A percentile compares a stretch with the other conserved stretches of the same genome.
These are phyloP conservation scores for Sparus aurata DNA, from an alignment of 2,797 vertebrate genomes.

Conservation along the genomic window DNA sequence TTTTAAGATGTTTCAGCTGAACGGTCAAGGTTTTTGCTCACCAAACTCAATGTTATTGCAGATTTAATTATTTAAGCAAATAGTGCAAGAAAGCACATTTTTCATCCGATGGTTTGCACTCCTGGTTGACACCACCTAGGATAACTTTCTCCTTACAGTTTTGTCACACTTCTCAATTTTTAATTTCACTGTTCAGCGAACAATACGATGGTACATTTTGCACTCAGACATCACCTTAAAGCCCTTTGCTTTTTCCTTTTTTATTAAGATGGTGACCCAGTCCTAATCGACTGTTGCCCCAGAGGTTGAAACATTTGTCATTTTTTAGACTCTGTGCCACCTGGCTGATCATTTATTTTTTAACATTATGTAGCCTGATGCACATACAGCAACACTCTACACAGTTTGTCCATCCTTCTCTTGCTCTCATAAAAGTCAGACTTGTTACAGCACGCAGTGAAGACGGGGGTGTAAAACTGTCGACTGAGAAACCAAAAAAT, in stretches of 20 bases:
- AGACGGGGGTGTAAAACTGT: slow-evolving; percentile 1
- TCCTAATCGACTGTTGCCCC: slow-evolving; percentile 25
- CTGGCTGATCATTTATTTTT: neutral
- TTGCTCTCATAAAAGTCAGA: slow-evolving; percentile 3
- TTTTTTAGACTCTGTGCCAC: slow-evolving; percentile 9
- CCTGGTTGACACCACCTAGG: slow-evolving; percentile 43
- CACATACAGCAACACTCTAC: neutral
- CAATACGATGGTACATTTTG: slow-evolving; percentile 57
- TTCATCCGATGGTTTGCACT: slow-evolving; percentile 54
- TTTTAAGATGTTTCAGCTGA: slow-evolving; percentile 27
- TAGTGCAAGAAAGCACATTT: slow-evolving; percentile 53
- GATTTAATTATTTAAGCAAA: slow-evolving; percentile 67
- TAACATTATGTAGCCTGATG: neutral
- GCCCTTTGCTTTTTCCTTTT: slow-evolving; percentile 11
- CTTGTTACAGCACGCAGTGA: neutral
- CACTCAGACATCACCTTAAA: slow-evolving; percentile 20
- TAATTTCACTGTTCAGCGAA: slow-evolving; percentile 81
- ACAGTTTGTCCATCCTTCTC: neutral
- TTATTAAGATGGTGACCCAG: slow-evolving; percentile 37
- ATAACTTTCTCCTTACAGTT: slow-evolving; percentile 59
- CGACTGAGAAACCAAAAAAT: slow-evolving; percentile 28
- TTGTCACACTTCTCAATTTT: slow-evolving; percentile 72
- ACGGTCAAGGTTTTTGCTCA: slow-evolving; percentile 31
- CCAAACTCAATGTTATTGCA: slow-evolving; percentile 58
- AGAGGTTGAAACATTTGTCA: slow-evolving; percentile 28